Evolutionary conservation across 2,113 vertebrate genomes (phyloP).

Genomic region (Nannospalax galili): DNA sequence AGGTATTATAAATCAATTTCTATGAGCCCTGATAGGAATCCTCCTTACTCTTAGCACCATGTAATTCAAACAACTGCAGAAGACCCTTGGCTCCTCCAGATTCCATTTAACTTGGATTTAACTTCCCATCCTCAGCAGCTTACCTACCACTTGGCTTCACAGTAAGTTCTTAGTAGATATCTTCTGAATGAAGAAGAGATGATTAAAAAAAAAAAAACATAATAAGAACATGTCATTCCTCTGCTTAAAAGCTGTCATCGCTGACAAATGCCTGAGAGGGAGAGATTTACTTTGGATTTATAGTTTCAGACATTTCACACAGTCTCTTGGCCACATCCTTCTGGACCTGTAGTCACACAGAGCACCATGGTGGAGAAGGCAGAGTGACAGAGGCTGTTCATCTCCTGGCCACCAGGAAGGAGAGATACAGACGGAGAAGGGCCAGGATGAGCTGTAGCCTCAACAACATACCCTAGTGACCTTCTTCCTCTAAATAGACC

Average conservation of each 20-base stretch:
- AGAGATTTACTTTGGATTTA: background rate
- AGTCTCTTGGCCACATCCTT: background rate
- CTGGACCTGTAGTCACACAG: background rate
- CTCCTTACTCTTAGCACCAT: background rate
- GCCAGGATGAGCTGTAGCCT: too few species aligned
- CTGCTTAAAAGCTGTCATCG: background rate
- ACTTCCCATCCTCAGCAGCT: background rate
- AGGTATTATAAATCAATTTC: background rate
- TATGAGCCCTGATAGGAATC: background rate
- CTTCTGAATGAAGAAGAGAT: background rate
- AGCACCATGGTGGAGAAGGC: background rate
- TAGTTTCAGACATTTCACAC: background rate
- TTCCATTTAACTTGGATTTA: background rate
- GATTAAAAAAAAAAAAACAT: background rate
- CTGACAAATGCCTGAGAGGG: background rate
- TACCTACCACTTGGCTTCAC: background rate
- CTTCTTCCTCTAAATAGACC: background rate
- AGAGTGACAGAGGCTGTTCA: background rate
- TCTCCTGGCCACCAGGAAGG: background rate
- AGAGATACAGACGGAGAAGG: background rate
- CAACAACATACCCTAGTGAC: background rate
- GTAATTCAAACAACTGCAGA: background rate
- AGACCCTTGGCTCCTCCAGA: background rate
- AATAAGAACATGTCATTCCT: background rate
- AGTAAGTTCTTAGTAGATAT: background rate